Evolutionary conservation across 2,888 invertebrate species (phyloP).

Genomic region (Amphipoea lucens): DNA sequence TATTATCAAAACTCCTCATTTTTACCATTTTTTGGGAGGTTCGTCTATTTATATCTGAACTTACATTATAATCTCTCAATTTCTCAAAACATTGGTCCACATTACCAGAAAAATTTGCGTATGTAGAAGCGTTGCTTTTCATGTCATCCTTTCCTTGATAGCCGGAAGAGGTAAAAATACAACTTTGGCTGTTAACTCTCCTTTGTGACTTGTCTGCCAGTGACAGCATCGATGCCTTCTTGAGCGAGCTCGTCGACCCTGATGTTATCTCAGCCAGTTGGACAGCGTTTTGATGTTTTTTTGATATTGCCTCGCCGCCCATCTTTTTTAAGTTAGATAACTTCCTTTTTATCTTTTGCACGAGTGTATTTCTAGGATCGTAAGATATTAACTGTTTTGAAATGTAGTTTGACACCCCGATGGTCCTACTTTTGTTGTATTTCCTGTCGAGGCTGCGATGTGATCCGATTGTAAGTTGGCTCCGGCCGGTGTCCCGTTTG

Average conservation of each 20-base stretch:
- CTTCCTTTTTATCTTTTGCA: slow-evolving; percentile 89
- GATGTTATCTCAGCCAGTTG: slow-evolving; percentile 88
- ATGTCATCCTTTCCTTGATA: slow-evolving; percentile 84
- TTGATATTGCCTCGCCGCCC: slow-evolving; percentile 85
- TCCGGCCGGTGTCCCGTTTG: slow-evolving; percentile 83
- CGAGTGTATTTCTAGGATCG: slow-evolving; percentile 86
- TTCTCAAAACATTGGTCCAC: slow-evolving; percentile 89
- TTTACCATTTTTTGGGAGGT: slow-evolving; percentile 80
- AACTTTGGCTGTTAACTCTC: slow-evolving; percentile 86
- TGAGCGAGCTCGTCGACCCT: slow-evolving; percentile 85
- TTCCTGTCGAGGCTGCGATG: slow-evolving; percentile 89
- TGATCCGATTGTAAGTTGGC: slow-evolving; percentile 80
- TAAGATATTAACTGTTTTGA: slow-evolving; percentile 88
- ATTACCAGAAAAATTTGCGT: slow-evolving; percentile 88
- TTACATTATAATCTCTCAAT: slow-evolving; percentile 81
- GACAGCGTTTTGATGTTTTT: slow-evolving; percentile 87
- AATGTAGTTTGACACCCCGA: slow-evolving; percentile 87
- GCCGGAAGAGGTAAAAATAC: slow-evolving; percentile 83
- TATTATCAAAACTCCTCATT: slow-evolving; percentile 86
- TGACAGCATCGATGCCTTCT: slow-evolving; percentile 87
- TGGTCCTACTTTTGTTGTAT: slow-evolving; percentile 86
- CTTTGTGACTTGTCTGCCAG: slow-evolving; percentile 86
- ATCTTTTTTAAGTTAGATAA: slow-evolving; percentile 88
- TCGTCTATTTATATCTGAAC: slow-evolving; percentile 75
- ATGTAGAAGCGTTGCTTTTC: slow-evolving; percentile 83